Percentiles rank a stretch among this genome's conserved stretches.
These are phyloP conservation scores for Anodontia alba DNA, from an alignment of 2,888 invertebrate species.

Conservation along the genomic window DNA sequence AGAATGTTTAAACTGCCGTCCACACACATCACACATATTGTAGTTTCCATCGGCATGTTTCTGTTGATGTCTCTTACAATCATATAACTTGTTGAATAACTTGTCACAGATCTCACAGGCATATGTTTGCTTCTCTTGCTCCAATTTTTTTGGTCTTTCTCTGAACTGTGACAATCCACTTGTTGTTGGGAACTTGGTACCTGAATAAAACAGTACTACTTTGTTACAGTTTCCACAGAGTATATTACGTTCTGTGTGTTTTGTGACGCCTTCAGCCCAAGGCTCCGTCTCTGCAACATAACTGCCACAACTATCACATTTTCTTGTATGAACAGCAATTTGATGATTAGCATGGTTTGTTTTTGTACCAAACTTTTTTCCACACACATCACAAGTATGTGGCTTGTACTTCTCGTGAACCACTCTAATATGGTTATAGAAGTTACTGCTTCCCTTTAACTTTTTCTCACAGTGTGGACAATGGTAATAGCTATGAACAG, in stretches of 20 bases:
- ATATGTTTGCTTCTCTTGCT: neutral
- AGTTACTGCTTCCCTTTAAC: neutral
- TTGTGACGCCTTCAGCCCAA: constrained; percentile 19
- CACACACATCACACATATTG: constrained; percentile 10
- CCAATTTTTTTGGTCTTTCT: neutral
- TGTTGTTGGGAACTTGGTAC: neutral
- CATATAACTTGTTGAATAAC: neutral
- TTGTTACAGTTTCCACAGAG: neutral
- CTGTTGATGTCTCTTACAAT: neutral
- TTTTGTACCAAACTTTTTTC: neutral
- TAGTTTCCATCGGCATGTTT: neutral
- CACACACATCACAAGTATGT: constrained; percentile 25
- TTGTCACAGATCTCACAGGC: neutral
- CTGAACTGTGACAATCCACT: neutral
- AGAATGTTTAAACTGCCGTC: neutral
- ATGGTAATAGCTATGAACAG: neutral
- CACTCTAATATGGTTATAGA: neutral
- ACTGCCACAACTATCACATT: constrained; percentile 3
- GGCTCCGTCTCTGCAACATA: constrained; percentile 24
- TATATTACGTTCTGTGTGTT: neutral
- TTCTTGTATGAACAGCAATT: constrained; percentile 26
- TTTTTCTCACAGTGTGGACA: neutral
- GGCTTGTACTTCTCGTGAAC: neutral
- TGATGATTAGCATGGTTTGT: constrained; percentile 17
- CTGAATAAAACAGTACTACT: neutral